These are phyloP conservation scores for Calypte anna DNA, from an alignment of 2,113 vertebrate species.

Conservation along the genomic window DNA sequence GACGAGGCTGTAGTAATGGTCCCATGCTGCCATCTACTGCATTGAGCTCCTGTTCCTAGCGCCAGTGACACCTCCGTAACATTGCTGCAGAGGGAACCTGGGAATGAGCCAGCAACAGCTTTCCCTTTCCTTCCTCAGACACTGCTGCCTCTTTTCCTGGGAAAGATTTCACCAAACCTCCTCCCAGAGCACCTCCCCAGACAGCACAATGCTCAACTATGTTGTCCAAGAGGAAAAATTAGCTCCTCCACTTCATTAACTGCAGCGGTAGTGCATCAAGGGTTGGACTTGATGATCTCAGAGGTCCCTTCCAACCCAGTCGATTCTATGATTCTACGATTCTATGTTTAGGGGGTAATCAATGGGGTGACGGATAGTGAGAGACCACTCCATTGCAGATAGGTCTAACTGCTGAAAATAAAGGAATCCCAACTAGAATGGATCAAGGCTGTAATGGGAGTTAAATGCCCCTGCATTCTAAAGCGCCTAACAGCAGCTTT, in stretches of 20 bases:
- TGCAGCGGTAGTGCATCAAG: no score
- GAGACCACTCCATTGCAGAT: neutral
- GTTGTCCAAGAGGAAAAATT: neutral
- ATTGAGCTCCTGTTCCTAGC: neutral
- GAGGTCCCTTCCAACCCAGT: no score
- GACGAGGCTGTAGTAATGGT: neutral
- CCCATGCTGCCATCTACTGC: constrained; percentile 66
- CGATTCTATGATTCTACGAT: no score
- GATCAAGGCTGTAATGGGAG: neutral
- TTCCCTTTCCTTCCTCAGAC: neutral
- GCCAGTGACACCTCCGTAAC: neutral
- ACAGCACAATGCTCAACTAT: neutral
- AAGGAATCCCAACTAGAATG: neutral
- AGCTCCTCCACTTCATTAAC: neutral
- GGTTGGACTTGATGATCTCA: no score
- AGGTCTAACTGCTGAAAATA: neutral
- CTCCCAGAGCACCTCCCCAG: neutral
- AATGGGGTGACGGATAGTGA: neutral
- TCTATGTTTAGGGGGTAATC: neutral
- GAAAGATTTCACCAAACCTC: neutral
- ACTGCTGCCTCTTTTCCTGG: neutral
- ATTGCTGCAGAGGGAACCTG: neutral
- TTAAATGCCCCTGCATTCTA: neutral
- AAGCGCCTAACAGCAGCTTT: neutral
- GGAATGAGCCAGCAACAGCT: neutral